phyloP scores from a whole-genome alignment of 2,888 invertebrate genomes.

The Rhodophaea formosa region DNA sequence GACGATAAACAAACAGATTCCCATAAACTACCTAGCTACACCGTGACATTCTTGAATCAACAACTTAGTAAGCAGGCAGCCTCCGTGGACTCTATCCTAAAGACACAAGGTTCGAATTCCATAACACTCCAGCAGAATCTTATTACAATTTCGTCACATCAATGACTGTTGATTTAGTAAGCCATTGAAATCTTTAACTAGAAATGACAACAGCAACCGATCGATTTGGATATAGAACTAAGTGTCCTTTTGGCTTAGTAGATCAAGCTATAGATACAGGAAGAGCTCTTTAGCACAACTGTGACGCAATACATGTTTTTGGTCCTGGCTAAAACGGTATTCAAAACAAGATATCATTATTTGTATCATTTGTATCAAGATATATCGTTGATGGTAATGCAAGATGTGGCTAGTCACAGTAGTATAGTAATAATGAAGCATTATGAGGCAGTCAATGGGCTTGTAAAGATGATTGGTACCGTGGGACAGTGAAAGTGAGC shows the following conservation, averaged over 20 bases:
- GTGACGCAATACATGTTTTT: too few relatives aligned
- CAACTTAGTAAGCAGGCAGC: background rate
- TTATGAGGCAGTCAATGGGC: slow-evolving; percentile 18
- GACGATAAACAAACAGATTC: background rate
- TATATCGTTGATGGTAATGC: background rate
- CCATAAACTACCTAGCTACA: slow-evolving; percentile 13
- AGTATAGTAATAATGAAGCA: slow-evolving; percentile 23
- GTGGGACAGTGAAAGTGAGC: slow-evolving; percentile 4
- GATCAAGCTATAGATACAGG: too few relatives aligned
- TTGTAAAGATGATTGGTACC: slow-evolving; percentile 10
- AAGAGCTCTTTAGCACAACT: too few relatives aligned
- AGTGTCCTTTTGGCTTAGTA: too few relatives aligned
- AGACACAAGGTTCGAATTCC: background rate
- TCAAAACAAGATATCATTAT: too few relatives aligned
- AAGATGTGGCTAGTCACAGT: slow-evolving; percentile 25
- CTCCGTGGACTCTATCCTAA: background rate
- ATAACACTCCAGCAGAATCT: background rate
- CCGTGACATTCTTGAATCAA: slow-evolving; percentile 4
- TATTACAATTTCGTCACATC: slow-evolving; percentile 31
- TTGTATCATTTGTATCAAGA: too few relatives aligned
- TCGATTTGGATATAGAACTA: too few relatives aligned
- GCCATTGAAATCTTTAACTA: background rate
- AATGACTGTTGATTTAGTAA: slow-evolving; percentile 27
- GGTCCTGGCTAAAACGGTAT: too few relatives aligned
- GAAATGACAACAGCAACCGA: slow-evolving; percentile 27